Conservation (phyloP, 2,113 vertebrate genomes). For the Ranitomeya imitator region DNA sequence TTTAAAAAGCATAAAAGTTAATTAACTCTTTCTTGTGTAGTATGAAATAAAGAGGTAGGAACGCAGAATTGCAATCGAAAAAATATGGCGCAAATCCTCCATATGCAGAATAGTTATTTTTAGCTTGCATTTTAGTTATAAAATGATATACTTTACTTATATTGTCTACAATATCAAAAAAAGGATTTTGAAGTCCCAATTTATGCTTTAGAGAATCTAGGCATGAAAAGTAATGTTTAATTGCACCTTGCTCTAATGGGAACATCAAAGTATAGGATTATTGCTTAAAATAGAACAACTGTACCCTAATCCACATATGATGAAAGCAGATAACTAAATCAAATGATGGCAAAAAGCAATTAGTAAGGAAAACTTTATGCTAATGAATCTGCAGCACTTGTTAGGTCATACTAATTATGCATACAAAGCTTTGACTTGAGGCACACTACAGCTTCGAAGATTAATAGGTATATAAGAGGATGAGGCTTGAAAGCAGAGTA, state of each 20-base stretch:
- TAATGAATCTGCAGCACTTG: slow-evolving; percentile 77
- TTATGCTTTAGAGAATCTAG: slow-evolving; percentile 45
- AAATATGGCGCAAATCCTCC: background rate
- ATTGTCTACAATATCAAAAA: background rate
- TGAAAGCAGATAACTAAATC: slow-evolving; percentile 74
- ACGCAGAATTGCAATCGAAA: background rate
- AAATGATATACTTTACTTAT: background rate
- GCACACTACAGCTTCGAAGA: slow-evolving; percentile 68
- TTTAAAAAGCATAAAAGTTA: background rate
- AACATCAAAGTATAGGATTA: slow-evolving; percentile 61
- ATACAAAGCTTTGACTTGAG: slow-evolving; percentile 76
- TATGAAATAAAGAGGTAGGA: no score
- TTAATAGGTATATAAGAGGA: slow-evolving; percentile 69
- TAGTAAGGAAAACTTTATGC: slow-evolving; percentile 76
- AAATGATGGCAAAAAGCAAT: slow-evolving; percentile 77
- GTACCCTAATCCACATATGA: slow-evolving; percentile 66
- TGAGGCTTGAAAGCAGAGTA: slow-evolving; percentile 66
- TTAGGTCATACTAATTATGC: slow-evolving; percentile 82
- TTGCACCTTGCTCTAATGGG: slow-evolving; percentile 52
- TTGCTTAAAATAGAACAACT: slow-evolving; percentile 63
- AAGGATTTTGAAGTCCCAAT: slow-evolving; percentile 21
- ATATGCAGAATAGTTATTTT: background rate
- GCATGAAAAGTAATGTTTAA: slow-evolving; percentile 47
- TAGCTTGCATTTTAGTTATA: background rate
- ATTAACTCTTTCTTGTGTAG: background rate